Base-by-base conservation (phyloP, 2,888 invertebrate species). In the Seladonia tumulorum region DNA sequence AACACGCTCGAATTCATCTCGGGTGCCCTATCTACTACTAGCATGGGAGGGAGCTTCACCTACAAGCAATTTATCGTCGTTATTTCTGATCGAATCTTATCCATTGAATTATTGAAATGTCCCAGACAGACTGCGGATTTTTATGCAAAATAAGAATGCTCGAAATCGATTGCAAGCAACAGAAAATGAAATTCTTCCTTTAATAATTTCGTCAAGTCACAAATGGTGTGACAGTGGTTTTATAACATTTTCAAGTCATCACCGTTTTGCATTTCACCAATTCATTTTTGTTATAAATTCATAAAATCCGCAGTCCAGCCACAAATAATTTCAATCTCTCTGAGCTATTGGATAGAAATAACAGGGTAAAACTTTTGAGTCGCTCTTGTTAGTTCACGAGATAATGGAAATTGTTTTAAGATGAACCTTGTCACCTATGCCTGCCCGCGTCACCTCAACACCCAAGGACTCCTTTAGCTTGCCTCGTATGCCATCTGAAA, bases 381-480 rank as follows among this genome's bases (percentile, higher is more conserved):
- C 22, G 53, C n/a, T 53, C 22, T 53, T 22, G n/a, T 8, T n/a
- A 53, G n/a, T 8, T 53, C n/a, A 53, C n/a, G n/a, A 53, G 22
- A 53, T 53, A 29, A 14, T 63, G 7, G 39, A 68, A 68, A 39
- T 68, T 76, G 42, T 39, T 85, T 83, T 25, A 79, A 83, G 83
- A 83, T 85, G 79, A 84, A 98, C 98, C 96, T 97, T 97, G 92
- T 98, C 97, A 45, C 98, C 98, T 81, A 98, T 97, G 57, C 98
- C 98, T 39, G 97, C 97, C 49, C 97, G 96, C 42, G 96, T 94
- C 71, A 98, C 96, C 90, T 97, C 96, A 12, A 97, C 96, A 49
- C 97, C 97, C 42, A 97, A 96, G 80, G 96, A 96, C 14, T 96
- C 95, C 76, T 96, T 96, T 47, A 98, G 95, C 90, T 97, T 96